Evolutionary conservation across 1,140 invertebrate species (phyloP), one percentile per base, ranked within the genome.

Genomic region (Drosophila guanche): DNA sequence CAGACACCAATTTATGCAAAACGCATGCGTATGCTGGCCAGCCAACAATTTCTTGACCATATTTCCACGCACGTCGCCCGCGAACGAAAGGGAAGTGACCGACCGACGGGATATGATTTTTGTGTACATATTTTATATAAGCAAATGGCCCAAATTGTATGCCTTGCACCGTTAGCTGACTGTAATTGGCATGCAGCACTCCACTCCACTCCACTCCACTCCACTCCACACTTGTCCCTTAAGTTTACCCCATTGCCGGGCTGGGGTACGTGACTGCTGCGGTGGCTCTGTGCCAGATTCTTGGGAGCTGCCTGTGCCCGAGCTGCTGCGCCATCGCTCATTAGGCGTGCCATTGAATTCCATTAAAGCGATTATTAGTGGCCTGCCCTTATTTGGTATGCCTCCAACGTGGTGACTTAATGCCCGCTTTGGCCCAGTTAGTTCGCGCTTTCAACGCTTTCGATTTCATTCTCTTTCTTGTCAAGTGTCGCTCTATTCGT

Each of bases 81-180:
- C 65, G 55, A 90, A 90, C 69, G 86, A 90, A 90, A 90, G 86
- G 86, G 86, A 90, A 90, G 86, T 86, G 76, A 66, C 50, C 60
- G 43, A 4, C 3, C 58, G n/a, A 47, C 20, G 79, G 66, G 75
- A 89, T 88, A 88, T 88, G 62, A 88, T 76, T 85, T 80, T 77
- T 73, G 60, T 85, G 53, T 63, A 67, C 45, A 61, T 77, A 69
- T 83, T 88, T 88, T 88, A 78, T 85, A 85, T 88, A 85, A 86
- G 83, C 60, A 78, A 88, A 76, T 85, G 81, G 63, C 83, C 81
- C 83, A 73, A 80, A 20, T 20, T 79, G 83, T 72, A 43, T 47
- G 61, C 27, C 8, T 43, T 55, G 27, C 52, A 58, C 83, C 83
- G 83, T 86, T 86, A 86, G 83, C 27, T 58, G 53, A 45, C 46